Conservation (phyloP, 2,113 vertebrate genomes). For the Dunckerocampus dactyliophorus region DNA sequence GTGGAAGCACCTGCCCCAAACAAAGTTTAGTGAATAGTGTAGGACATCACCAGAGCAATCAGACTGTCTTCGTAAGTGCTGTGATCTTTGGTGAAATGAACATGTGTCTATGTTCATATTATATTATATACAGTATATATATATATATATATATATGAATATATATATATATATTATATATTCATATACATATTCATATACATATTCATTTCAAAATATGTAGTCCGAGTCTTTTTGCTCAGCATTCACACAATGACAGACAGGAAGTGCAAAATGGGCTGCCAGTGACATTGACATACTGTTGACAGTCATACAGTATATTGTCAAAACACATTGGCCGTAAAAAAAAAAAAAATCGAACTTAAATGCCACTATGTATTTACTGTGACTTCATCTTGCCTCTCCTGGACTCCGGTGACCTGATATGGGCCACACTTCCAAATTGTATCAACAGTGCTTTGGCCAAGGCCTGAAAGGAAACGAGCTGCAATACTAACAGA, state of each 20-base stretch:
- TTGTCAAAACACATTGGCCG: conserved; percentile 49
- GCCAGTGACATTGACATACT: conserved; percentile 14
- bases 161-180: too few species aligned
- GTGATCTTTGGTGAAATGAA: too few species aligned
- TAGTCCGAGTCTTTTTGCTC: too few species aligned
- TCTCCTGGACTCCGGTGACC: not conserved
- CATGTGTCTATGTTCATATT: too few species aligned
- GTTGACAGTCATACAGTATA: conserved; percentile 26
- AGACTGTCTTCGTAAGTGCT: too few species aligned
- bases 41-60: too few species aligned
- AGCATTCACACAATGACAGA: not conserved
- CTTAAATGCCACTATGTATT: conserved; percentile 35
- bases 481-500: conserved; percentile 64
- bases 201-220: too few species aligned
- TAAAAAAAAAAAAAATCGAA: conserved; percentile 24
- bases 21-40: too few species aligned
- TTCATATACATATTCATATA: too few species aligned
- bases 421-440: conserved; percentile 18
- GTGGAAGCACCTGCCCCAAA: too few species aligned
- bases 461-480: conserved; percentile 40
- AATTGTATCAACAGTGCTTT: conserved; percentile 37
- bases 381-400: conserved; percentile 22
- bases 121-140: too few species aligned
- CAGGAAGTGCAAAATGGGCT: not conserved
- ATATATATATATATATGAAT: too few species aligned